A percentile compares a stretch with the other conserved stretches of the same genome.
Conservation (phyloP, 2,888 invertebrate genomes). For the Alloscopus bannaensis region DNA sequence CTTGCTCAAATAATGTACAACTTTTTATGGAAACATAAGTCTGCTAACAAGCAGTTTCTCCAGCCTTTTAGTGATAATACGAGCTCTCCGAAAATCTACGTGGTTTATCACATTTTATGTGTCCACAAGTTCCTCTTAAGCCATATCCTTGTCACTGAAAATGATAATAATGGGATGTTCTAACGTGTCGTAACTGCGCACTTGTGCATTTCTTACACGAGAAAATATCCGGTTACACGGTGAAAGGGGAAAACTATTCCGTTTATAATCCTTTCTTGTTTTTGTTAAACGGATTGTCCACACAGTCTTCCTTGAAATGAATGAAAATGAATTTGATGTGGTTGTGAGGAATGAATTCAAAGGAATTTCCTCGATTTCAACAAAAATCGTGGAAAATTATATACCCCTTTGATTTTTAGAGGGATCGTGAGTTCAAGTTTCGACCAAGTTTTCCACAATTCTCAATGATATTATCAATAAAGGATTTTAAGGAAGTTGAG, state of each 20-base stretch:
- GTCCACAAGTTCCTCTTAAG: too few relatives aligned
- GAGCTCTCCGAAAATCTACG: too few relatives aligned
- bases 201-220: background rate
- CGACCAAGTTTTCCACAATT: too few relatives aligned
- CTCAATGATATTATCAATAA: too few relatives aligned
- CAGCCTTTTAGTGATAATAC: slow-evolving; percentile 28
- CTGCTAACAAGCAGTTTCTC: slow-evolving; percentile 34
- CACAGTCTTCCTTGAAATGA: slow-evolving; percentile 28
- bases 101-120: too few relatives aligned
- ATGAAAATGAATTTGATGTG: slow-evolving; percentile 32
- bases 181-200: slow-evolving; percentile 23
- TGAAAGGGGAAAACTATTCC: too few relatives aligned
- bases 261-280: slow-evolving; percentile 37
- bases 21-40: slow-evolving; percentile 37
- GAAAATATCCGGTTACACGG: slow-evolving; percentile 49
- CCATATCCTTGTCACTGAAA: too few relatives aligned
- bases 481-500: too few relatives aligned
- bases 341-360: background rate
- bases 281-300: slow-evolving; percentile 19
- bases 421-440: too few relatives aligned
- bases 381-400: slow-evolving; percentile 11
- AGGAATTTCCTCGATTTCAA: slow-evolving; percentile 5
- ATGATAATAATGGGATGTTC: slow-evolving; percentile 32
- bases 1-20: slow-evolving; percentile 11
- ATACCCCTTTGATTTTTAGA: too few relatives aligned